Conservation (phyloP, 2,113 vertebrate species). For the Lanius collurio region DNA sequence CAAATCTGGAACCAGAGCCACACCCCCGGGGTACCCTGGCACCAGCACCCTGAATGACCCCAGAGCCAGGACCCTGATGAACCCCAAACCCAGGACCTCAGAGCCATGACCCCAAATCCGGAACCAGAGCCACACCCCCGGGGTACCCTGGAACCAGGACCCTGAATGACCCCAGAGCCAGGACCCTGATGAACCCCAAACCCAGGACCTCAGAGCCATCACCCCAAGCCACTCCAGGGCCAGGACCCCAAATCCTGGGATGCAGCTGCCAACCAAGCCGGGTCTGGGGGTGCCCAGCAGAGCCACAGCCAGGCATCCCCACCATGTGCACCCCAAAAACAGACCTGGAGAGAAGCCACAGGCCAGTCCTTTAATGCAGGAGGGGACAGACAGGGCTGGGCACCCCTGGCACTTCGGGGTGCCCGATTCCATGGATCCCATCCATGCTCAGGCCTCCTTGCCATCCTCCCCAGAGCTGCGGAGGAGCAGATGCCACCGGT, state of each 20-base stretch:
- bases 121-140: not conserved
- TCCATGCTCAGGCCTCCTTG: not conserved
- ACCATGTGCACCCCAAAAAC: not conserved
- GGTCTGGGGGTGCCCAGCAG: not conserved
- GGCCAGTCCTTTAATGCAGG: not conserved
- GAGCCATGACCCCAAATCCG: no score
- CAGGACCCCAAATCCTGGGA: not conserved
- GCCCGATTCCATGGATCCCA: not conserved
- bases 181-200: not conserved
- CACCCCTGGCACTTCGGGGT: rapidly evolving
- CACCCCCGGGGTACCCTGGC: no score
- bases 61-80: no score
- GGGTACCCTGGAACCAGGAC: no score
- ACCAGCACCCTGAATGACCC: no score
- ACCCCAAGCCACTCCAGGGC: not conserved
- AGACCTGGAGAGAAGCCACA: not conserved
- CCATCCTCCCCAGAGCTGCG: rapidly evolving
- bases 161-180: not conserved
- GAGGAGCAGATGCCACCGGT: rapidly evolving
- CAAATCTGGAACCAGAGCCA: no score
- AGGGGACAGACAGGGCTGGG: not conserved
- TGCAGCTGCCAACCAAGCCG: rapidly evolving
- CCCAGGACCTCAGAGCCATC: not conserved
- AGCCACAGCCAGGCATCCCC: rapidly evolving
- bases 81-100: no score